Evolutionary conservation across 2,888 invertebrate species (phyloP), one percentile per base, ranked within the genome.

Genomic region (Brenthis daphne): DNA sequence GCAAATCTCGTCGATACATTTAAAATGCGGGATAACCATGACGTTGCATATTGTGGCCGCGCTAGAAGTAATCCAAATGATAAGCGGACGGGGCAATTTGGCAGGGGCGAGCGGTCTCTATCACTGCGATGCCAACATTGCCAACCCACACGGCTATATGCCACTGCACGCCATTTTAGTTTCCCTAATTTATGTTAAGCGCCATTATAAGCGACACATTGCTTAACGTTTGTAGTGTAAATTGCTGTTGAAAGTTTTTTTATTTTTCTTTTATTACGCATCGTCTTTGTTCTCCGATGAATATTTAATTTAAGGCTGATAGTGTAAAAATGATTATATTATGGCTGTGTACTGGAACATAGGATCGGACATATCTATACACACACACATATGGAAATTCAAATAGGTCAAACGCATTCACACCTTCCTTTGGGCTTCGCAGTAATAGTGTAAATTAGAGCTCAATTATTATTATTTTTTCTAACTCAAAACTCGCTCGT

Each of bases 81-180:
- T 91, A 91, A 88, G 87, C 87, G 87, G 78, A 86, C 84, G 77
- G 80, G 86, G 87, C 87, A 86, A 91, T 92, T 92, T 92, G 92
- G 92, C 92, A 92, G 76, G 82, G 73, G 66, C 77, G 75, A 75
- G 76, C 81, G 76, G 80, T 73, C 83, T 86, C 84, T 83, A 85
- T 88, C 85, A 83, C 83, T 78, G 78, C 81, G 83, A 84, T 63
- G 67, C 61, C 67, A 63, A 57, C 67, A 67, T 63, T 89, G 90
- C 90, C 91, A 90, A 86, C 84, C 85, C 81, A 77, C 81, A 77
- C 76, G 74, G 76, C 79, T 80, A 79, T 76, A 79, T 81, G 78
- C 81, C 80, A 78, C 79, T 80, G 77, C 73, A 79, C 79, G 79
- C 79, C 82, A 83, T 85, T 89, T 87, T 84, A 87, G 83, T 84